Percentiles rank a stretch among this genome's conserved stretches.
phyloP scores from a whole-genome alignment of 2,113 vertebrate genomes.

The Malaclemys terrapin region DNA sequence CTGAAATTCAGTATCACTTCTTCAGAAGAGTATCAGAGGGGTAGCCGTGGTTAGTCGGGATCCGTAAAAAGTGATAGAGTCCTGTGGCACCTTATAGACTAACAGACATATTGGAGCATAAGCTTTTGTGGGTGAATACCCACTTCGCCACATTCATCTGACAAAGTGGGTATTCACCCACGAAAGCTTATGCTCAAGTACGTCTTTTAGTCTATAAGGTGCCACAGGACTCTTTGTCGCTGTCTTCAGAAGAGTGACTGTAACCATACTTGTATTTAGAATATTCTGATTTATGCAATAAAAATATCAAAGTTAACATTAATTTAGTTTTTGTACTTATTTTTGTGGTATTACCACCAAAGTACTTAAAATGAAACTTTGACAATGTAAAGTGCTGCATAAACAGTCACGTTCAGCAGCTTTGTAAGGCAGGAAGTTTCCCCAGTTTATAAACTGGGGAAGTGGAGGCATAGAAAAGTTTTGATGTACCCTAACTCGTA shows the following conservation, averaged over 20 bases:
- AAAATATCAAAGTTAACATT: rapidly evolving
- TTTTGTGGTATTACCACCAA: rapidly evolving
- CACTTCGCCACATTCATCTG: too few species aligned
- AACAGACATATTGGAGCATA: too few species aligned
- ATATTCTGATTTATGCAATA: rapidly evolving
- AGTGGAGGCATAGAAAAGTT: rapidly evolving
- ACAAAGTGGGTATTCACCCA: too few species aligned
- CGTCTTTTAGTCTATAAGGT: too few species aligned
- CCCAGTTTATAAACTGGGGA: background rate
- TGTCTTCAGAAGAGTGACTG: background rate
- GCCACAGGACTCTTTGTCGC: too few species aligned
- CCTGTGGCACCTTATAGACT: too few species aligned
- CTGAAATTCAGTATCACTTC: background rate
- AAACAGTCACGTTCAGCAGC: rapidly evolving
- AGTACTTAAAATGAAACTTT: background rate
- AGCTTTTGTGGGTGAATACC: too few species aligned
- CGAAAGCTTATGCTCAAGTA: too few species aligned
- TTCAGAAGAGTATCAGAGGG: background rate
- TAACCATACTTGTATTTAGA: rapidly evolving
- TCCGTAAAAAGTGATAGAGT: too few species aligned
- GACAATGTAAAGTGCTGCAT: background rate
- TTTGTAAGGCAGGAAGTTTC: background rate
- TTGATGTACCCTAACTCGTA: background rate
- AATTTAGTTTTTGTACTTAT: rapidly evolving
- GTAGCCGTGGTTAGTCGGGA: too few species aligned